Evolutionary conservation across 2,888 invertebrate genomes (phyloP).

Genomic region (Gandaritis pyraliata): DNA sequence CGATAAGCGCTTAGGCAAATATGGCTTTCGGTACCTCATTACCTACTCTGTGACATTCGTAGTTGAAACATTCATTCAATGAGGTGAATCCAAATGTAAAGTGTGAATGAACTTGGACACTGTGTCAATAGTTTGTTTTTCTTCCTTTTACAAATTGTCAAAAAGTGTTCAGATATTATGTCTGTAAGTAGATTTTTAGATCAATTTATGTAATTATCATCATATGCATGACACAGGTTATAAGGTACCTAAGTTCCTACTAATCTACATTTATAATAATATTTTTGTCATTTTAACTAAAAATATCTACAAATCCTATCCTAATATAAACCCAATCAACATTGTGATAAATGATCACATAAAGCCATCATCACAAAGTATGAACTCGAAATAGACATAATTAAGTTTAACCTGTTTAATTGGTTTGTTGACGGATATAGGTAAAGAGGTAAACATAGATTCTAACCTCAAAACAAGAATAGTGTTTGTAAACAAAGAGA

Average conservation of each 20-base stretch:
- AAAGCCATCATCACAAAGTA: constrained; percentile 1
- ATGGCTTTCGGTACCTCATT: too few relatives aligned
- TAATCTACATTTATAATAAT: neutral
- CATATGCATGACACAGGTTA: too few relatives aligned
- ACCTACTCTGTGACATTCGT: too few relatives aligned
- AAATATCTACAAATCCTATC: constrained; percentile 3
- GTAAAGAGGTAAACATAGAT: too few relatives aligned
- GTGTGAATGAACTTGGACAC: neutral
- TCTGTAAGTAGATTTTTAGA: too few relatives aligned
- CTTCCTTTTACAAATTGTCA: neutral
- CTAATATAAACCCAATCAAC: constrained; percentile 9
- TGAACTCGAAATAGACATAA: constrained; percentile 24
- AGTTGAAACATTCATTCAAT: neutral
- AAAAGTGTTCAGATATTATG: neutral
- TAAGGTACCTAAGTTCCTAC: neutral
- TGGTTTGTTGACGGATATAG: constrained; percentile 14
- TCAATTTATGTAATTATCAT: too few relatives aligned
- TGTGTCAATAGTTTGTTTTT: neutral
- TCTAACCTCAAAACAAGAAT: constrained; percentile 14
- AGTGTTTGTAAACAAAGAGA: neutral
- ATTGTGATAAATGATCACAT: constrained; percentile 23
- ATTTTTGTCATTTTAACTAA: constrained; percentile 5
- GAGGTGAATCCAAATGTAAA: constrained; percentile 7
- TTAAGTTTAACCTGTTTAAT: constrained; percentile 1
- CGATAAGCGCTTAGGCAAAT: too few relatives aligned